Base-by-base conservation (phyloP, 1,140 invertebrate species). In the Drosophila sp. region DNA sequence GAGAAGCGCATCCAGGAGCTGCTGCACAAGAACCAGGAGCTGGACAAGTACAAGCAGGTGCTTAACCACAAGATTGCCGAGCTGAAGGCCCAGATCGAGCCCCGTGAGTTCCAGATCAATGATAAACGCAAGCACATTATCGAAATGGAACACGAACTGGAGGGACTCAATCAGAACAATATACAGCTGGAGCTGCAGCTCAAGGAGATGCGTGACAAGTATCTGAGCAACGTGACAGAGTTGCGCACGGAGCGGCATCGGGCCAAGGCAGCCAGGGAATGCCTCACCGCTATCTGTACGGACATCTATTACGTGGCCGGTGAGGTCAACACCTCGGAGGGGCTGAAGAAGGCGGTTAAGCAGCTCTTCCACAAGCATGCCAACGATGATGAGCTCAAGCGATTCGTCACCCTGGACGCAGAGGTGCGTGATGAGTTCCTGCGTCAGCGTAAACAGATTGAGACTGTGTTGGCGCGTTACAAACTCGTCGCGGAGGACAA, bases 11-110 rank as follows among this genome's bases (percentile, higher is more conserved):
- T 98, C 61, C 95, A 95, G 75, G 96, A 97, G 69, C 91, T 98
- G 59, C 96, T 97, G 89, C 94, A 95, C 53, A 97, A 95, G 81
- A 98, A 97, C 83, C 95, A 97, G 82, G 97, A 98, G 91, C 89
- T 98, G 59, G 97, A 98, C 82, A 98, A 98, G 89, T 97, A 96
- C 78, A 97, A 97, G 90, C 97, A 97, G 92, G 96, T 98, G 9
- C 92, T 98, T 13, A 96, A 97, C 79, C 97, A 97, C 81, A 97
- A 97, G 92, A 97, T 98, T 32, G 94, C 95, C 40, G 97, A 98
- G 90, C 89, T 97, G 7, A 96, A 97, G 89, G 94, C 94, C 92
- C 95, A 97, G 92, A 96, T 98, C 78, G 95, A 97, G 82, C 96
- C 96, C 0, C 94, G 96, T 69, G 96, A 97, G 76, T 92, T 93